phyloP scores from a whole-genome alignment of 2,113 vertebrate genomes.

The Todiramphus chloris region DNA sequence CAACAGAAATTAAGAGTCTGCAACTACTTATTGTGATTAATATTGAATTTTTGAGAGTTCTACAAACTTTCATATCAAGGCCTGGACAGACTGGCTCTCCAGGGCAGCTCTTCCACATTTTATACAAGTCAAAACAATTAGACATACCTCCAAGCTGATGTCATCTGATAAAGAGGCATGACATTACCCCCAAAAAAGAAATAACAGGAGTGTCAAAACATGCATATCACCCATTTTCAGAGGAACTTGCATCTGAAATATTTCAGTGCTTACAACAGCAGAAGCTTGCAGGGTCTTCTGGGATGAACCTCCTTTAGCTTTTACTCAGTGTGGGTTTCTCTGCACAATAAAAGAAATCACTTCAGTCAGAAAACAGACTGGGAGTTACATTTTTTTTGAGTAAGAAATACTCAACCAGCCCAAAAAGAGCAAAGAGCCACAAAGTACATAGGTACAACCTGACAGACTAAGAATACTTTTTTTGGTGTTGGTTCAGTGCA shows the following conservation, averaged over 20 bases:
- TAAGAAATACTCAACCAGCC: background rate
- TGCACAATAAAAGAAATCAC: background rate
- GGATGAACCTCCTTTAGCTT: background rate
- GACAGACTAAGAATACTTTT: background rate
- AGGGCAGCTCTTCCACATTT: conserved; percentile 49
- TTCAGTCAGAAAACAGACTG: background rate
- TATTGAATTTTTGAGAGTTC: background rate
- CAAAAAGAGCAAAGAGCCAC: background rate
- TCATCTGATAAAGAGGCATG: conserved; percentile 2
- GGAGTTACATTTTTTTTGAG: background rate
- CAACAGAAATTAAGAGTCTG: conserved; percentile 7
- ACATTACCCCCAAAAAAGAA: conserved; percentile 30
- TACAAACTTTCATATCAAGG: background rate
- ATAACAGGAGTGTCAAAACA: conserved; percentile 55
- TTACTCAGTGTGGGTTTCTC: background rate
- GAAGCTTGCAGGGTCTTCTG: background rate
- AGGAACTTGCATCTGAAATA: conserved; percentile 12
- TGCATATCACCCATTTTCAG: background rate
- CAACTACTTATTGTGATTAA: conserved; percentile 26
- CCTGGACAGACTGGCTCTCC: background rate
- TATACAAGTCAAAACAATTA: conserved; percentile 54
- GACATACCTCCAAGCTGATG: conserved; percentile 33
- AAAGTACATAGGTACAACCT: background rate
- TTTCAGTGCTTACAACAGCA: background rate
- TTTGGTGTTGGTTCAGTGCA: background rate